These are phyloP conservation scores for Dendrolimus punctatus DNA, from an alignment of 1,140 invertebrate genomes.

Conservation along the genomic window DNA sequence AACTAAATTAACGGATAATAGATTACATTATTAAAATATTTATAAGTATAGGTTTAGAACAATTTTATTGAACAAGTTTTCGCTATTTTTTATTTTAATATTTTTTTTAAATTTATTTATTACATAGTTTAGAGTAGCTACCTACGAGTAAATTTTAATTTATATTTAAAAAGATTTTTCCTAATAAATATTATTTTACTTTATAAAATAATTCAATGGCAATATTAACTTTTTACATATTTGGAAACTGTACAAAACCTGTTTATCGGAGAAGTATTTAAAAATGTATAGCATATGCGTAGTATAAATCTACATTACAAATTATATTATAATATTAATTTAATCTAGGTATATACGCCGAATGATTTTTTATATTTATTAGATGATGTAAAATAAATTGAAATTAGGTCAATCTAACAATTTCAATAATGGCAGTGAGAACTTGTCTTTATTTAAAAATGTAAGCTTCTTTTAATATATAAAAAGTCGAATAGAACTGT, in stretches of 20 bases:
- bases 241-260: too few species aligned
- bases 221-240: neutral
- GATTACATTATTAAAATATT: conserved; percentile 22
- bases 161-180: conserved; percentile 34
- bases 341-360: too few species aligned
- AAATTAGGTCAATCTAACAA: too few species aligned
- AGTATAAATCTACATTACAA: too few species aligned
- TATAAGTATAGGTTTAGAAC: conserved; percentile 37
- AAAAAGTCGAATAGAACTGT: neutral
- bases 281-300: too few species aligned
- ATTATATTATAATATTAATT: too few species aligned
- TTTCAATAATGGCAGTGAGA: too few species aligned
- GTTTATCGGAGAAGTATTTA: too few species aligned
- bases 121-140: conserved; percentile 21
- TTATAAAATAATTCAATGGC: neutral
- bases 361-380: too few species aligned
- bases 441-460: neutral
- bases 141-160: conserved; percentile 32
- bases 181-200: conserved; percentile 16
- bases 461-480: neutral
- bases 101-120: conserved; percentile 1
- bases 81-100: conserved; percentile 39
- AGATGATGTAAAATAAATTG: too few species aligned
- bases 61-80: conserved; percentile 62
- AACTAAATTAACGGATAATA: conserved; percentile 17